These are phyloP conservation scores for Prionailurus bengalensis DNA, from an alignment of 2,113 vertebrate species.

Conservation along the genomic window DNA sequence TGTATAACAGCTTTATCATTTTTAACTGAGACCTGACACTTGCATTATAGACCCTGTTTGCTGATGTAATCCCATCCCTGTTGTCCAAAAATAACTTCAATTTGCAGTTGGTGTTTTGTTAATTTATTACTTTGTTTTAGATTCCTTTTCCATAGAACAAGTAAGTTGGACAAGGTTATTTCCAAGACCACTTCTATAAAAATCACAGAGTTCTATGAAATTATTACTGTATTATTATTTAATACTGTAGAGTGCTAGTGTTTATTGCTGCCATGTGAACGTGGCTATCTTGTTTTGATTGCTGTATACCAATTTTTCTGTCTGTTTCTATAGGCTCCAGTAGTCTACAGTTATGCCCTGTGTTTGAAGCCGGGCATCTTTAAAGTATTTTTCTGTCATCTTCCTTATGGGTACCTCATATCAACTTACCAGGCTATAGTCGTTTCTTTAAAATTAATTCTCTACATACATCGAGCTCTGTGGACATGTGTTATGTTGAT, in stretches of 20 bases:
- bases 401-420: not conserved
- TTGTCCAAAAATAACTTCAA: constrained; percentile 69
- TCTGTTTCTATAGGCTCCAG: not conserved
- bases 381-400: not conserved
- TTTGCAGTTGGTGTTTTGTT: constrained; percentile 59
- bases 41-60: constrained; percentile 46
- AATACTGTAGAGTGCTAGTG: not conserved
- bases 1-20: constrained; percentile 30
- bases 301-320: not conserved
- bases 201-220: constrained; percentile 53
- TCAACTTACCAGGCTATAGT: not conserved
- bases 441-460: not conserved
- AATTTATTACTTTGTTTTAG: constrained; percentile 36
- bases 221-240: constrained; percentile 47
- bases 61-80: constrained; percentile 60
- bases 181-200: constrained; percentile 24
- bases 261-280: constrained; percentile 15
- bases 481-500: not conserved
- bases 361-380: constrained; percentile 42
- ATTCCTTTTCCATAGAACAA: constrained; percentile 58
- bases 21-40: constrained; percentile 59
- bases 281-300: not conserved
- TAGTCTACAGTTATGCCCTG: not conserved
- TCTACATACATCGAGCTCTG: not conserved
- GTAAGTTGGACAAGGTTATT: constrained; percentile 44